These are phyloP conservation scores for Euphonia xanthogaster DNA, from an alignment of 2,797 vertebrate species.

Conservation along the genomic window DNA sequence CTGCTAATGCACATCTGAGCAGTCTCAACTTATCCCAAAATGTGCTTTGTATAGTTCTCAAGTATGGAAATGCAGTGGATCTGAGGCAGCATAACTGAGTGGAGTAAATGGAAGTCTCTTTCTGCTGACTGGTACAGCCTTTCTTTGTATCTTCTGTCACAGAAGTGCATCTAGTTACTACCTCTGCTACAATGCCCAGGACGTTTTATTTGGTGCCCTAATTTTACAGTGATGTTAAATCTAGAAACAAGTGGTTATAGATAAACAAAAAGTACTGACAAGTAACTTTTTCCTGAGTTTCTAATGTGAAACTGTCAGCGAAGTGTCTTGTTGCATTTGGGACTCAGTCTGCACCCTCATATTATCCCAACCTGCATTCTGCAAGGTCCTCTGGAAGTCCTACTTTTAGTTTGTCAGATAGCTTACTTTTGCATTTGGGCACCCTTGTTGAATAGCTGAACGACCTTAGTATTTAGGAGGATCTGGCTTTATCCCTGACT, in stretches of 20 bases:
- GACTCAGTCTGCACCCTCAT: neutral
- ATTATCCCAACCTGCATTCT: neutral
- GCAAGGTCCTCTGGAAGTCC: neutral
- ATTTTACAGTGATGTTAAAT: neutral
- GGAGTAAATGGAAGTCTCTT: neutral
- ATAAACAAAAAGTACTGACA: neutral
- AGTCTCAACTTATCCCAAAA: neutral
- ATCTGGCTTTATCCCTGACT: neutral
- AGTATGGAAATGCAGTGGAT: neutral
- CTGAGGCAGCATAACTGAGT: neutral
- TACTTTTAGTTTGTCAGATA: neutral
- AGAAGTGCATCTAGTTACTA: neutral
- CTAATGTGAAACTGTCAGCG: rapidly evolving
- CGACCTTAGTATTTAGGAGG: neutral
- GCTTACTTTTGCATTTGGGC: neutral
- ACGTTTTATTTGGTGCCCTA: neutral
- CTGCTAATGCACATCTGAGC: neutral
- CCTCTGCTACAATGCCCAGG: neutral
- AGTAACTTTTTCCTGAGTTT: neutral
- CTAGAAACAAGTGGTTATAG: neutral
- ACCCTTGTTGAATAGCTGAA: neutral
- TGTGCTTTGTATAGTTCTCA: neutral
- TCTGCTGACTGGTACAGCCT: neutral
- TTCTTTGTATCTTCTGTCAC: neutral
- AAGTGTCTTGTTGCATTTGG: neutral